Conservation (phyloP, 1,140 invertebrate species). For the Bombus consobrinus region DNA sequence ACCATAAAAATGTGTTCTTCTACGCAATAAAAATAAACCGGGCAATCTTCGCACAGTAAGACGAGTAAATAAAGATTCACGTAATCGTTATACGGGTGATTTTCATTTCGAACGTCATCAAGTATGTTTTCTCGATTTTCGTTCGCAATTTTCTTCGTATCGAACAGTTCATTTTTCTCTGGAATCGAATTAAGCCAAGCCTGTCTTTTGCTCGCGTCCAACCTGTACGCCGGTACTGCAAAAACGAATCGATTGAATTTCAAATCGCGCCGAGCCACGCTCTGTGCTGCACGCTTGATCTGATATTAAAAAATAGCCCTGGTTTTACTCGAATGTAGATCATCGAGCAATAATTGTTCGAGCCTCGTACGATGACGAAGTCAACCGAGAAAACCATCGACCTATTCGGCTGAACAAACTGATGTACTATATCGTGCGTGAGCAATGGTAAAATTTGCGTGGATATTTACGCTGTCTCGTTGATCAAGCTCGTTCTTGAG, state of each 20-base stretch:
- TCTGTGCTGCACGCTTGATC: conserved; percentile 56
- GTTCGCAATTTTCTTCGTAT: not conserved
- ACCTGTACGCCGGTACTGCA: conserved; percentile 36
- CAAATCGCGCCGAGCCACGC: conserved; percentile 57
- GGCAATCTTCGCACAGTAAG: not conserved
- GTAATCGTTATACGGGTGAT: not conserved
- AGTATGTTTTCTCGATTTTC: conserved; percentile 7
- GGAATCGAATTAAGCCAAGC: conserved; percentile 38
- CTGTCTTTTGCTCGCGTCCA: conserved; percentile 18
- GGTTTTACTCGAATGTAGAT: conserved; percentile 60
- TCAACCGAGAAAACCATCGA: conserved; percentile 33
- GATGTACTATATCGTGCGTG: not conserved
- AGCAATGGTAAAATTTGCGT: conserved; percentile 42
- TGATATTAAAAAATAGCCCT: conserved; percentile 66
- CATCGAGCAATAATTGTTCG: conserved; percentile 60
- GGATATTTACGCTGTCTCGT: conserved; percentile 5
- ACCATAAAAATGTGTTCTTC: not conserved
- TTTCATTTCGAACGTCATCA: conserved; percentile 10
- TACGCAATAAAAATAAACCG: not conserved
- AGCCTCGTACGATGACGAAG: conserved; percentile 2
- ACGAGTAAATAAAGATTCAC: not conserved
- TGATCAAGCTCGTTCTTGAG: not conserved
- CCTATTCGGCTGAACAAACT: not conserved
- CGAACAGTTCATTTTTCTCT: conserved; percentile 22
- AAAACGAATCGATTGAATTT: conserved; percentile 69